phyloP scores from a whole-genome alignment of 1,140 invertebrate genomes.

The Lithobius niger region DNA sequence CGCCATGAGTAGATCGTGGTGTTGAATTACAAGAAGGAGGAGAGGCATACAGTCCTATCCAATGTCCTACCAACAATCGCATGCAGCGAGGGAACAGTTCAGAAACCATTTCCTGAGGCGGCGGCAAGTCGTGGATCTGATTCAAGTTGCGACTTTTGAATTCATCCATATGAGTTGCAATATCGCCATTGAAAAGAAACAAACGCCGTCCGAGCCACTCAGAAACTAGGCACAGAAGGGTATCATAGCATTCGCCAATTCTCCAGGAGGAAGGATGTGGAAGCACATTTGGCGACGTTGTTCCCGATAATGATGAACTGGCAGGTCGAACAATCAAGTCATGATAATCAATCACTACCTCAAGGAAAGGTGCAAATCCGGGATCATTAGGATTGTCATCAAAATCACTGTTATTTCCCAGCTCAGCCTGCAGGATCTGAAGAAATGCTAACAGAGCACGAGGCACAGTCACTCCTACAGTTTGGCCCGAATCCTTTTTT shows the following conservation, averaged over 20 bases:
- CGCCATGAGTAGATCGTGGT: background rate
- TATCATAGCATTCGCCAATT: slow-evolving; percentile 13
- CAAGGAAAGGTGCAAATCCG: slow-evolving; percentile 1
- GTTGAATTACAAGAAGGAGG: no score
- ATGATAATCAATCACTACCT: slow-evolving; percentile 6
- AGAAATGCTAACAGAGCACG: background rate
- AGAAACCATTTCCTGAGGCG: slow-evolving; percentile 17
- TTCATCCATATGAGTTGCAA: slow-evolving; percentile 15
- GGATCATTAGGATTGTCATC: background rate
- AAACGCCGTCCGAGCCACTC: slow-evolving; percentile 22
- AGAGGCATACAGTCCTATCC: slow-evolving; percentile 17
- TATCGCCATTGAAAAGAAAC: slow-evolving; percentile 14
- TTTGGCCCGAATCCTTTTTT: no score
- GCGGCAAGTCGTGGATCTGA: slow-evolving; percentile 22
- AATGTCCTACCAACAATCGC: slow-evolving; percentile 18
- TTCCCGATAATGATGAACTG: no score
- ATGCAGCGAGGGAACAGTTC: slow-evolving; percentile 24
- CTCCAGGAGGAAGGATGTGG: slow-evolving; percentile 14
- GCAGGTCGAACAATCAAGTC: background rate
- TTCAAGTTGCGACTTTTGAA: slow-evolving; percentile 22
- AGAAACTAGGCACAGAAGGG: slow-evolving; percentile 16
- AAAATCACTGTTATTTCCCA: background rate
- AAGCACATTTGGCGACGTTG: no score
- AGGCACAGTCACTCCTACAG: background rate
- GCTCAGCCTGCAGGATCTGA: background rate